A percentile compares a stretch with the other conserved stretches of the same genome.
phyloP scores from a whole-genome alignment of 2,888 invertebrate genomes.

The Phalangium opilio region DNA sequence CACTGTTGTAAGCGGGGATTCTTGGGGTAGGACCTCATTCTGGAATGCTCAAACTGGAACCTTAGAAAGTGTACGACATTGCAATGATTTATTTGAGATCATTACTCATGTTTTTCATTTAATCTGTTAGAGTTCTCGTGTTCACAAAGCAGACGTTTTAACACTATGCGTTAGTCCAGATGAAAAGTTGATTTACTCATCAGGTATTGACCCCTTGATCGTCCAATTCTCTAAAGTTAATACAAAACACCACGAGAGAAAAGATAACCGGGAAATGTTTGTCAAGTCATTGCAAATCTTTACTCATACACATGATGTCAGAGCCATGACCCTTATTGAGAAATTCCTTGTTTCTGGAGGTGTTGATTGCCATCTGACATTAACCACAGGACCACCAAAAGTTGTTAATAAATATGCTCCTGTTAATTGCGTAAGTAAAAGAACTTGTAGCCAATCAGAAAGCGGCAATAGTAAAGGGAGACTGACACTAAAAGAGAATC shows the following conservation, averaged over 20 bases:
- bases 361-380: too few species aligned
- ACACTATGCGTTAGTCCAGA: conserved; percentile 43
- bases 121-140: conserved; percentile 40
- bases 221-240: conserved; percentile 53
- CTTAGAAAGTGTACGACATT: conserved; percentile 48
- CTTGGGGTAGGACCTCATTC: conserved; percentile 63
- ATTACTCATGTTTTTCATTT: conserved; percentile 10
- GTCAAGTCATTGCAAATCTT: conserved; percentile 60
- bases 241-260: conserved; percentile 35
- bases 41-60: conserved; percentile 73
- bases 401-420: too few species aligned
- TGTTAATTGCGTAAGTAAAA: too few species aligned
- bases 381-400: too few species aligned
- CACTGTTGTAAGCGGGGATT: conserved; percentile 73
- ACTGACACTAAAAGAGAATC: too few species aligned
- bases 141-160: conserved; percentile 66
- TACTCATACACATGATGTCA: conserved; percentile 76
- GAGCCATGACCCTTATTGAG: conserved; percentile 40
- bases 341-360: conserved; percentile 14
- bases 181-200: conserved; percentile 26
- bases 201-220: conserved; percentile 57
- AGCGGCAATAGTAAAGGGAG: too few species aligned
- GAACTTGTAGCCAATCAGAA: too few species aligned
- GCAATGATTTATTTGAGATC: too few species aligned
- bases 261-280: conserved; percentile 46